Percentiles rank a stretch among this genome's conserved stretches.
Evolutionary conservation across 1,140 invertebrate species (phyloP).

Genomic region (Ceratina japonica): DNA sequence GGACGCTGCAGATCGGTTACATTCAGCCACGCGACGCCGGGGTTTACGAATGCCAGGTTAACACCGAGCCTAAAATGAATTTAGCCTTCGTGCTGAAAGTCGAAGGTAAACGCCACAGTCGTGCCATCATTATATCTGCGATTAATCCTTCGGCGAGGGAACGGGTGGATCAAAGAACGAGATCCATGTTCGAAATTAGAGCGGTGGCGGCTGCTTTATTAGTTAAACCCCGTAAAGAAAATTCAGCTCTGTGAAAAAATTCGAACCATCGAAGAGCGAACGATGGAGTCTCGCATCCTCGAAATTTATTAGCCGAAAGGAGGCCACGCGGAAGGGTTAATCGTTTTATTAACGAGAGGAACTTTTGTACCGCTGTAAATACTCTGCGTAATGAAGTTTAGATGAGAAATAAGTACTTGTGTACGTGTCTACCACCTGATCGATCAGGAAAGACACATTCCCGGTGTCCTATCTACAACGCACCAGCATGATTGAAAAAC

Average conservation of each 20-base stretch:
- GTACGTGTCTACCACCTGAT: conserved; percentile 55
- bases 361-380: conserved; percentile 42
- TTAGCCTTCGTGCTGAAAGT: conserved; percentile 88
- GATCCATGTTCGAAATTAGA: neutral
- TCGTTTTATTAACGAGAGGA: neutral
- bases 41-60: conserved; percentile 92
- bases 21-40: conserved; percentile 92
- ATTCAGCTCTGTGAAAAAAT: too few relatives aligned
- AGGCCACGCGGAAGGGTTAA: conserved; percentile 37
- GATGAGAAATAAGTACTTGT: conserved; percentile 37
- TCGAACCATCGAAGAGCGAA: too few relatives aligned
- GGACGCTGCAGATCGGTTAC: conserved; percentile 93
- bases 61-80: conserved; percentile 92
- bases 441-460: conserved; percentile 54
- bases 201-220: neutral
- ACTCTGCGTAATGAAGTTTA: conserved; percentile 42
- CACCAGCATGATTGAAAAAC: conserved; percentile 64
- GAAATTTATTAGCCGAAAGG: neutral
- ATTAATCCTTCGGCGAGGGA: conserved; percentile 34
- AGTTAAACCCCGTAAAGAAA: neutral
- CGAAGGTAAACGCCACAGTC: conserved; percentile 83
- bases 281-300: too few relatives aligned
- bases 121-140: neutral
- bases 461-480: conserved; percentile 46
- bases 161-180: neutral